Evolutionary conservation across 1,140 invertebrate species (phyloP).

Genomic region (Leptopilina boulardi): DNA sequence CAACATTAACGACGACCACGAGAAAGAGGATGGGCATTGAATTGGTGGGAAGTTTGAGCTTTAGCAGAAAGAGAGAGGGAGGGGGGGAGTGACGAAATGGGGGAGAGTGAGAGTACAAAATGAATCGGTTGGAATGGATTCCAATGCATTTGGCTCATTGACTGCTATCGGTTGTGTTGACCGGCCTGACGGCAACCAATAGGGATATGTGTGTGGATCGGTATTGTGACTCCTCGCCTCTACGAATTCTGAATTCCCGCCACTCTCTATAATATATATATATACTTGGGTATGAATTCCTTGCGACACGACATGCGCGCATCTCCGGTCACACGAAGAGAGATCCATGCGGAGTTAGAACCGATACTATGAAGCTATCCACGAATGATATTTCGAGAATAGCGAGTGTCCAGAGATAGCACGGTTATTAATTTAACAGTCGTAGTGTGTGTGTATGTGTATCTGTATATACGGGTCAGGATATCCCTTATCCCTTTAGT

Average conservation of each 20-base stretch:
- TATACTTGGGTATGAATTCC: too few relatives aligned
- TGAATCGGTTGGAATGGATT: slow-evolving; percentile 65
- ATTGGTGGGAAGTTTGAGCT: slow-evolving; percentile 24
- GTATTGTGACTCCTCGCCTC: slow-evolving; percentile 63
- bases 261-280: too few relatives aligned
- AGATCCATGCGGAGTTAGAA: slow-evolving; percentile 7
- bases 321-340: not conserved
- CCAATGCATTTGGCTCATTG: slow-evolving; percentile 67
- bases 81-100: not conserved
- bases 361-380: not conserved
- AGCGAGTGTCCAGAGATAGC: not conserved
- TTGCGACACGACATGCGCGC: slow-evolving; percentile 43
- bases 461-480: slow-evolving; percentile 18
- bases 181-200: slow-evolving; percentile 62
- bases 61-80: too few relatives aligned
- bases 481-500: not conserved
- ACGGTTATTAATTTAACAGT: slow-evolving; percentile 19
- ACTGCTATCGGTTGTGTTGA: slow-evolving; percentile 66
- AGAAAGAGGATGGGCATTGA: slow-evolving; percentile 15
- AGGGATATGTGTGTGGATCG: slow-evolving; percentile 61
- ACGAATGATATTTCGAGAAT: slow-evolving; percentile 19
- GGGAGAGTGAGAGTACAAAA: slow-evolving; percentile 41
- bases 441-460: too few relatives aligned
- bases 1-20: slow-evolving; percentile 2
- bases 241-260: slow-evolving; percentile 55